A percentile compares a stretch with the other conserved stretches of the same genome.
phyloP scores from a whole-genome alignment of 2,113 vertebrate genomes.

The Rhizomys pruinosus region DNA sequence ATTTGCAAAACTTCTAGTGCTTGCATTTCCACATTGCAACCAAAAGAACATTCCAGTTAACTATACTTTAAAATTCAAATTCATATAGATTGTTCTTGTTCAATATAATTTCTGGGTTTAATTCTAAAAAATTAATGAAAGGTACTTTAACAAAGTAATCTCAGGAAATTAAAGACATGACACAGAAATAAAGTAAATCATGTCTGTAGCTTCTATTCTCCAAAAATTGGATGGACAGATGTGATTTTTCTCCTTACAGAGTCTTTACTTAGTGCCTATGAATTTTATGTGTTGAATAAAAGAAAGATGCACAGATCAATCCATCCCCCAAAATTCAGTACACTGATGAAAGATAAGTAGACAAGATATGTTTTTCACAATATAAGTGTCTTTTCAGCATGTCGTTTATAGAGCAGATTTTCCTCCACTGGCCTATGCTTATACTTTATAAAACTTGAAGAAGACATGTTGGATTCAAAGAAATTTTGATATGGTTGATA shows the following conservation, averaged over 20 bases:
- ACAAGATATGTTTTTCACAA: no score
- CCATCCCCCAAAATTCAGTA: not conserved
- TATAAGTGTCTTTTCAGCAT: slow-evolving; percentile 46
- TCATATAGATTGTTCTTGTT: not conserved
- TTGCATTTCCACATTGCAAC: slow-evolving; percentile 32
- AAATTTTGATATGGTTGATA: slow-evolving; percentile 34
- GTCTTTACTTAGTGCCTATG: not conserved
- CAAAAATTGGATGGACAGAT: not conserved
- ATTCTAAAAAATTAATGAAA: slow-evolving; percentile 31
- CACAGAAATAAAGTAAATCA: not conserved
- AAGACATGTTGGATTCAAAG: slow-evolving; percentile 31
- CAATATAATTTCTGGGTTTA: slow-evolving; percentile 6
- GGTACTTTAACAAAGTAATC: slow-evolving; percentile 29
- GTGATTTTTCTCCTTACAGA: slow-evolving; percentile 32
- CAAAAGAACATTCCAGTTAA: not conserved
- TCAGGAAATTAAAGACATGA: not conserved
- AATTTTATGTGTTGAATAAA: slow-evolving; percentile 23
- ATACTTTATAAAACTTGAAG: slow-evolving; percentile 5
- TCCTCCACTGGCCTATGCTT: slow-evolving; percentile 30
- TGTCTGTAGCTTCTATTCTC: not conserved
- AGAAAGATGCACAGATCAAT: slow-evolving; percentile 30
- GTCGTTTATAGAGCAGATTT: slow-evolving; percentile 5
- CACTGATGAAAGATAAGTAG: slow-evolving; percentile 21
- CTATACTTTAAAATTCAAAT: slow-evolving; percentile 43
- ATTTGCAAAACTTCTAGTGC: not conserved